Evolutionary conservation across 2,113 vertebrate genomes (phyloP).

Genomic region (Scophthalmus maximus): DNA sequence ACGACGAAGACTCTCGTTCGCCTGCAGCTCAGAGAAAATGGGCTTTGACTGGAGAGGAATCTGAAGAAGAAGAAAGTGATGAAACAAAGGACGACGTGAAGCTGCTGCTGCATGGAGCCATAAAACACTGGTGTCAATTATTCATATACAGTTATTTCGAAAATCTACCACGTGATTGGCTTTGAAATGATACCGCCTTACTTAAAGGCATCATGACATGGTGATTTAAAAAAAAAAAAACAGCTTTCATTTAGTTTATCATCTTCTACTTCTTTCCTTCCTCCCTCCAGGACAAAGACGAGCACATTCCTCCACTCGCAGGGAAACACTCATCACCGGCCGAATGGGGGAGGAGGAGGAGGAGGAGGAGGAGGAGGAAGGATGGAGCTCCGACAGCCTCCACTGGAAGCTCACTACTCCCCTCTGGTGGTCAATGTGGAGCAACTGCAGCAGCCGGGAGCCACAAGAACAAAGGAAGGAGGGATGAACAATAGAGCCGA

Average conservation of each 20-base stretch:
- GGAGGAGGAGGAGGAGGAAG: slow-evolving; percentile 68
- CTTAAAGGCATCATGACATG: not conserved
- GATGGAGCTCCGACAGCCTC: not conserved
- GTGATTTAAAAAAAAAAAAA: not conserved
- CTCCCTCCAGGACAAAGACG: slow-evolving; percentile 64
- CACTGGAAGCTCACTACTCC: slow-evolving; percentile 60
- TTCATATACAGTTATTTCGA: not conserved
- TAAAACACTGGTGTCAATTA: not conserved
- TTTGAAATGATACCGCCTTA: not conserved
- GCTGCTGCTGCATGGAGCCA: slow-evolving; percentile 2
- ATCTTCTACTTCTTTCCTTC: not conserved
- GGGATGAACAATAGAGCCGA: slow-evolving; percentile 41
- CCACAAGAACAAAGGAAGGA: slow-evolving; percentile 70
- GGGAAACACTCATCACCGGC: not conserved
- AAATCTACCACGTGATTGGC: not conserved
- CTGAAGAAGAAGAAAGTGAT: not conserved
- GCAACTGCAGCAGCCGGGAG: slow-evolving; percentile 11
- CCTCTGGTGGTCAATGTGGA: slow-evolving; percentile 63
- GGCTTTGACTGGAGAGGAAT: slow-evolving; percentile 32
- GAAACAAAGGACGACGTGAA: slow-evolving; percentile 31
- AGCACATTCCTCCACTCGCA: slow-evolving; percentile 55
- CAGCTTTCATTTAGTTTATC: not conserved
- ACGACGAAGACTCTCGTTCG: not conserved
- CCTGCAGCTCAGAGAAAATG: slow-evolving; percentile 50
- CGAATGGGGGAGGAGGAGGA: not conserved